phyloP scores from a whole-genome alignment of 2,797 vertebrate species.

The Melanotaenia pygmaea region DNA sequence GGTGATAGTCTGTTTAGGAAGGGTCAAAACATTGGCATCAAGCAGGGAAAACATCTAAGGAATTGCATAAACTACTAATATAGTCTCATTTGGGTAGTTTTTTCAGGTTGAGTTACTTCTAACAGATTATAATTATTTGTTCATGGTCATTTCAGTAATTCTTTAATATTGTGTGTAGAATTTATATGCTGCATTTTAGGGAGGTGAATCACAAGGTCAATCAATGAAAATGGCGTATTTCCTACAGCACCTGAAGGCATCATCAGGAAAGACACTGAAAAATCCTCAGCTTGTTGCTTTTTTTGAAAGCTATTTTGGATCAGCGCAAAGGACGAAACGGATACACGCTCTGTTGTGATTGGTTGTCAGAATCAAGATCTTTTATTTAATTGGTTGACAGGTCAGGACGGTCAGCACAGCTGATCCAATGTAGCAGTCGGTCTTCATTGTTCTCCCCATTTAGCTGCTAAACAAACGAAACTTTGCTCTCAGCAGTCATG shows the following conservation, averaged over 20 bases:
- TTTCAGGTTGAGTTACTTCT: no score
- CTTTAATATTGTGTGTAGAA: no score
- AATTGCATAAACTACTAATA: no score
- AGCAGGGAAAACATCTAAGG: no score
- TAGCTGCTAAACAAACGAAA: neutral
- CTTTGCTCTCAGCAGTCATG: no score
- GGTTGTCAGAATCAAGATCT: neutral
- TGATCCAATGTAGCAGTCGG: neutral
- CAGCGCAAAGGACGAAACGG: neutral
- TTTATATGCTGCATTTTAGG: no score
- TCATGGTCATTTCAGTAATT: no score
- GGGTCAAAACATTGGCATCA: no score
- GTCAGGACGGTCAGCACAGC: neutral
- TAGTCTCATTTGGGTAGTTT: no score
- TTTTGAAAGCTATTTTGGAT: neutral
- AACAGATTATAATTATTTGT: no score
- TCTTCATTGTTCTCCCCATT: neutral
- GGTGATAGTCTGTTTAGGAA: no score
- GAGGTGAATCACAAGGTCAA: no score
- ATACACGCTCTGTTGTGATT: neutral
- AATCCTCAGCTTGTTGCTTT: neutral
- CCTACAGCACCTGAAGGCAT: slow-evolving; percentile 10
- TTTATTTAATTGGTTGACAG: neutral
- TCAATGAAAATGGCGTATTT: neutral
- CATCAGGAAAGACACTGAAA: slow-evolving; percentile 8